Conservation (phyloP, 2,888 invertebrate species). For the Calameuta pallipes region DNA sequence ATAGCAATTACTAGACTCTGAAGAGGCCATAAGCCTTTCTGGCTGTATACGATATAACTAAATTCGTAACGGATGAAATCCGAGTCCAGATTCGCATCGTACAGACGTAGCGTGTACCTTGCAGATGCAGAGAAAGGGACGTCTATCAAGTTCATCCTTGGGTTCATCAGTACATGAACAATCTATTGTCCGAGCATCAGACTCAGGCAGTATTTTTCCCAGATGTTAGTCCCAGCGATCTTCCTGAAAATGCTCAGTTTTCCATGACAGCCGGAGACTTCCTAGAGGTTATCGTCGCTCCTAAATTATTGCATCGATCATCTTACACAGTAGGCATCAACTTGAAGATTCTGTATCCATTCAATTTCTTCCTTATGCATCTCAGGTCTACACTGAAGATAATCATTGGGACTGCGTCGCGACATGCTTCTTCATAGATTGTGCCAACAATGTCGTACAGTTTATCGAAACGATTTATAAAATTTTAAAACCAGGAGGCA, state of each 20-base stretch:
- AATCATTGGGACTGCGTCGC: constrained; percentile 92
- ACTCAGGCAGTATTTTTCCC: constrained; percentile 84
- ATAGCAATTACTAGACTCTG: not conserved
- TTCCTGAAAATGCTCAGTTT: constrained; percentile 77
- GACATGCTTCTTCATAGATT: constrained; percentile 98
- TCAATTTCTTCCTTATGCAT: constrained; percentile 8
- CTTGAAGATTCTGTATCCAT: not conserved
- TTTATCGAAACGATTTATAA: constrained; percentile 93
- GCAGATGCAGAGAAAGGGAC: constrained; percentile 74
- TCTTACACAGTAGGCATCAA: not conserved
- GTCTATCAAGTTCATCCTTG: constrained; percentile 90
- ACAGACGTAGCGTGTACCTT: constrained; percentile 10
- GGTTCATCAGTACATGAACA: constrained; percentile 95
- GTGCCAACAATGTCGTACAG: constrained; percentile 94
- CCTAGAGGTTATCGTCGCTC: constrained; percentile 76
- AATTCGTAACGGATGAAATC: not conserved
- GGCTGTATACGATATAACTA: not conserved
- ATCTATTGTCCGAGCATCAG: constrained; percentile 85
- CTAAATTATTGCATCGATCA: not conserved
- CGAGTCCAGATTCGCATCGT: not conserved
- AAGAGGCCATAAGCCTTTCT: not conserved
- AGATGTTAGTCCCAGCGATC: constrained; percentile 83
- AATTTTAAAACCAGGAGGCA: constrained; percentile 89
- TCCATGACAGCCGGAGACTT: constrained; percentile 99
- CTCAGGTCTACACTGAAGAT: constrained; percentile 75